Conservation (phyloP, 1,140 invertebrate genomes). For the Glossosoma conforme region DNA sequence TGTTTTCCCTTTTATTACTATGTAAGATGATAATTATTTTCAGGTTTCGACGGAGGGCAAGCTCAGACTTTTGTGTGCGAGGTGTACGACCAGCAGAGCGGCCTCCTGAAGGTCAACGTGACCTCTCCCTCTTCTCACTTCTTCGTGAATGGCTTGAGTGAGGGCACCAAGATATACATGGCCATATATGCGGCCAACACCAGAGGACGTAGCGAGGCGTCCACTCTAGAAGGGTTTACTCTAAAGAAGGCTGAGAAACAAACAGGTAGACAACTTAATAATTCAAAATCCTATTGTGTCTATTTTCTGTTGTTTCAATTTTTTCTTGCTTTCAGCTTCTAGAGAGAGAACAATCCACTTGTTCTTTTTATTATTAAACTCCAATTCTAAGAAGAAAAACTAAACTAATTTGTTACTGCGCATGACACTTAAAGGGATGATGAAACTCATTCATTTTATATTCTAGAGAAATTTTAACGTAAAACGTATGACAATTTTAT, state of each 20-base stretch:
- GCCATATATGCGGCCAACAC: conserved; percentile 59
- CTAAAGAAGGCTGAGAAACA: conserved; percentile 74
- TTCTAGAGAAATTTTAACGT: too few species aligned
- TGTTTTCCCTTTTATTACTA: not conserved
- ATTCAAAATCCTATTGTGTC: not conserved
- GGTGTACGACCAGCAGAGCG: conserved; percentile 64
- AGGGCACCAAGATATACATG: conserved; percentile 65
- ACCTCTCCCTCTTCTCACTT: conserved; percentile 64
- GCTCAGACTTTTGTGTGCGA: conserved; percentile 67
- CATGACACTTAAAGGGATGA: too few species aligned
- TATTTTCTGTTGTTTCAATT: too few species aligned
- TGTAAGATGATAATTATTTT: not conserved
- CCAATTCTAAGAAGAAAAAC: too few species aligned
- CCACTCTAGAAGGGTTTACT: conserved; percentile 58
- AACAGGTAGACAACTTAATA: too few species aligned
- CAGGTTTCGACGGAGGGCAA: conserved; percentile 75
- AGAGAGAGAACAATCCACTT: too few species aligned
- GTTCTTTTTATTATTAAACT: too few species aligned
- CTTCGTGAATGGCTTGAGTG: conserved; percentile 61
- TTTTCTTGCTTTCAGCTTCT: too few species aligned
- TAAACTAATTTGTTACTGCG: too few species aligned
- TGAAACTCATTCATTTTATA: too few species aligned
- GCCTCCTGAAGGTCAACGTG: conserved; percentile 60
- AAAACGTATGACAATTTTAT: too few species aligned
- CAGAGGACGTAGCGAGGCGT: conserved; percentile 56